Percentiles rank a stretch among this genome's conserved stretches.
Evolutionary conservation across 2,797 vertebrate genomes (phyloP).

Genomic region (Argyrosomus regius): DNA sequence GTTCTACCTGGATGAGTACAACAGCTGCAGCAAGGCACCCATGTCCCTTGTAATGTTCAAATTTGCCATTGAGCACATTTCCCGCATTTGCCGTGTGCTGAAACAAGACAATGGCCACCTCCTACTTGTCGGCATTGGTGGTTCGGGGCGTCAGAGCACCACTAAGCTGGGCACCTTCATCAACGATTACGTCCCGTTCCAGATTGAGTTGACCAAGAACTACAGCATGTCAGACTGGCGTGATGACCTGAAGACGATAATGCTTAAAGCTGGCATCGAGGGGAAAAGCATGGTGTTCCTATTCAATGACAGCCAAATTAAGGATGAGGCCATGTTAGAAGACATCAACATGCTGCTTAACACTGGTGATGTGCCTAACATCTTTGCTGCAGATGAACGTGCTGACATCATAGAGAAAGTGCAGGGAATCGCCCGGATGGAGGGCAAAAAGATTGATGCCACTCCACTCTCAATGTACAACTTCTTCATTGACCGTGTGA

Average conservation of each 20-base stretch:
- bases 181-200: slow-evolving; percentile 90
- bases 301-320: slow-evolving; percentile 93
- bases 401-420: slow-evolving; percentile 93
- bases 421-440: slow-evolving; percentile 87
- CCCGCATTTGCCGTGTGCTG: slow-evolving; percentile 93
- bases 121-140: slow-evolving; percentile 91
- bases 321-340: slow-evolving; percentile 92
- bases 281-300: slow-evolving; percentile 89
- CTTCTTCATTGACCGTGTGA: slow-evolving; percentile 93
- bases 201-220: slow-evolving; percentile 93
- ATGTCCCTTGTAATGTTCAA: slow-evolving; percentile 96
- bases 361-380: slow-evolving; percentile 93
- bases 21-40: slow-evolving; percentile 92
- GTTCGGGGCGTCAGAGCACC: slow-evolving; percentile 92
- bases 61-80: slow-evolving; percentile 95
- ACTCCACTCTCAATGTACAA: slow-evolving; percentile 94
- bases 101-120: slow-evolving; percentile 94
- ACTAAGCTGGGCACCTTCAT: slow-evolving; percentile 93
- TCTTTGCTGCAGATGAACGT: slow-evolving; percentile 93
- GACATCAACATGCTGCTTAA: slow-evolving; percentile 96
- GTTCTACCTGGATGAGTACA: slow-evolving; percentile 92
- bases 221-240: slow-evolving; percentile 90
- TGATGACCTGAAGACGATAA: slow-evolving; percentile 92
- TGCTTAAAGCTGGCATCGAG: slow-evolving; percentile 90
- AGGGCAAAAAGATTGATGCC: slow-evolving; percentile 89